Base-by-base conservation (phyloP, 2,797 vertebrate genomes). In the Brachymystax lenok region DNA sequence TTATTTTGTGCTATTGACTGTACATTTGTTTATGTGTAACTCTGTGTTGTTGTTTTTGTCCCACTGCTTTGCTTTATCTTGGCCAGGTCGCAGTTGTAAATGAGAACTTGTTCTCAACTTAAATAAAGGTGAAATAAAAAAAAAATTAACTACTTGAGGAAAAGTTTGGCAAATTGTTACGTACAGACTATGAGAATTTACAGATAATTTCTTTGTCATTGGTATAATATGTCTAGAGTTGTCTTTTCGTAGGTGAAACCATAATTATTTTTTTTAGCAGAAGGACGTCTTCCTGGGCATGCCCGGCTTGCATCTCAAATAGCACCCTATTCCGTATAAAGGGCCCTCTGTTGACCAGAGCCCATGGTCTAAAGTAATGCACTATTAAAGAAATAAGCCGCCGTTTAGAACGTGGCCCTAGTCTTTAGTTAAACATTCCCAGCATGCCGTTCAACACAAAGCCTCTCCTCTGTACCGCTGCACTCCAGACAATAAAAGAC, bases 351-450 rank as follows among this genome's bases (percentile, higher is more conserved):
- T 59, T 1, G 7, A n/a, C 54, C 19, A 19, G 54, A 5, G 54
- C 54, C 54, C 4, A 17, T 59, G 19, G 5, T 59, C 19, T 2
- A 7, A n/a, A 56, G 54, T 19, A 56, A 2, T 56, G 17, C 19
- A 19, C 19, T 16, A 56, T 4, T 0, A 19, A n/a, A 16, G 54
- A 16, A 19, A 56, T 56, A 56, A 16, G 54, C 4, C 6, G 17
- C 16, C 54, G 7, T 56, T 19, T 16, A 16, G 19, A 16, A 16
- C 13, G 13, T 3, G 14, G 16, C 12, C 35, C 69, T 72, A 64
- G 67, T 67, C 61, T 33, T 77, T 67, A 66, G 46, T 82, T 84
- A 46, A 88, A 83, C 74, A 87, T 85, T 80, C 76, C 85, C 69
- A 76, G 68, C 77, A 73, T 80, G 76, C 73, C 74, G 66, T 70